Percentiles rank a stretch among this genome's conserved stretches.
These are phyloP conservation scores for Gobius niger DNA, from an alignment of 2,113 vertebrate species.

Conservation along the genomic window DNA sequence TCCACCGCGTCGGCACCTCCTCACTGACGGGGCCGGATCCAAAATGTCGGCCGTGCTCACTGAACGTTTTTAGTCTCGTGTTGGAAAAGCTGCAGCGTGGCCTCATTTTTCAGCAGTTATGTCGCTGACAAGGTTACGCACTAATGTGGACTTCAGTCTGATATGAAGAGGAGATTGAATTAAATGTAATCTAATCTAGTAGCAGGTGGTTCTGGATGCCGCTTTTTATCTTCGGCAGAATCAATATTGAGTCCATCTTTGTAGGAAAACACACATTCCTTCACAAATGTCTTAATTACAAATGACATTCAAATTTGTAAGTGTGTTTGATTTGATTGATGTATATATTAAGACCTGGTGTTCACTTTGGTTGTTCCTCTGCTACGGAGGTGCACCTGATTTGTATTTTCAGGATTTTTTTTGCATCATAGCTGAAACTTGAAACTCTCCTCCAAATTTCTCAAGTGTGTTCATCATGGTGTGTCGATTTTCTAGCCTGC, in stretches of 20 bases:
- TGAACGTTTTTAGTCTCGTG: constrained; percentile 1
- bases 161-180: constrained; percentile 1
- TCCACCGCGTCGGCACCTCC: constrained; percentile 57
- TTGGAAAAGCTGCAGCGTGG: constrained; percentile 26
- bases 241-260: not conserved
- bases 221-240: not conserved
- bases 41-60: constrained; percentile 36
- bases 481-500: no score
- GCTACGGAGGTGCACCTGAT: no score
- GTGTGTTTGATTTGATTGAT: no score
- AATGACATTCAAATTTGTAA: no score
- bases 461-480: no score
- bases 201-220: not conserved
- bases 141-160: not conserved
- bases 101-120: constrained; percentile 25
- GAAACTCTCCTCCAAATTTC: no score
- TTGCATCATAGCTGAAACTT: no score
- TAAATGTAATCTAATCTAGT: not conserved
- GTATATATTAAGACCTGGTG: no score
- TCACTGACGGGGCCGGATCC: constrained; percentile 36
- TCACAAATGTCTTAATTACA: no score
- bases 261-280: not conserved
- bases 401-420: no score
- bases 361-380: no score
- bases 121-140: constrained; percentile 4